Conservation (phyloP, 2,888 invertebrate species). For the Caradrina clavipalpis region DNA sequence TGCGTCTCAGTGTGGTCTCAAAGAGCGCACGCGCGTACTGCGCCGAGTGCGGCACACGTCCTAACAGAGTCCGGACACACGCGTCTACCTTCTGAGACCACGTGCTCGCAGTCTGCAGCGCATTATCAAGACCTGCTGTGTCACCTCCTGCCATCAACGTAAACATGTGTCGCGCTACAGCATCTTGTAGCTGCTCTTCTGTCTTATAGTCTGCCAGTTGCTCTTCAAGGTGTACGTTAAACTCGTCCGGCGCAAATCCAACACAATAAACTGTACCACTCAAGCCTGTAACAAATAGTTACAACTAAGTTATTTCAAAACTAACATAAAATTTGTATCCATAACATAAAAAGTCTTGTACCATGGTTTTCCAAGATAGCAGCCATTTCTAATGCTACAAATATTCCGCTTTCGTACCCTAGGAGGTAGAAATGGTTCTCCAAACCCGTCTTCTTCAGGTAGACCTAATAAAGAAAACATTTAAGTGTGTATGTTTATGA, state of each 20-base stretch:
- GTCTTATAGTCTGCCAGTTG: slow-evolving; percentile 27
- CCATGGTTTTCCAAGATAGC: slow-evolving; percentile 76
- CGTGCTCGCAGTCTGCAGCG: slow-evolving; percentile 8
- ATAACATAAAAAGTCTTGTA: slow-evolving; percentile 47
- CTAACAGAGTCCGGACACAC: slow-evolving; percentile 66
- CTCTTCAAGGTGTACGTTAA: slow-evolving; percentile 18
- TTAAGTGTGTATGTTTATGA: no score
- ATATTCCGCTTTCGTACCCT: slow-evolving; percentile 77
- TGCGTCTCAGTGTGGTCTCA: slow-evolving; percentile 69
- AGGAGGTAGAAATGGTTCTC: slow-evolving; percentile 72
- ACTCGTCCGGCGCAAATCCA: slow-evolving; percentile 48
- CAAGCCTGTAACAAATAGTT: slow-evolving; percentile 30
- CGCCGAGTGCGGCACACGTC: slow-evolving; percentile 68
- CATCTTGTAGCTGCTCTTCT: slow-evolving; percentile 41
- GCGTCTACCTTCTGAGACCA: slow-evolving; percentile 46
- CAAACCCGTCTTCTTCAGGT: slow-evolving; percentile 66
- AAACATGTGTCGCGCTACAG: slow-evolving; percentile 41
- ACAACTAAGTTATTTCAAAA: no score
- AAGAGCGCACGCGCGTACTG: slow-evolving; percentile 73
- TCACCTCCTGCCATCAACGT: slow-evolving; percentile 25
- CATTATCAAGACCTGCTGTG: slow-evolving; percentile 8
- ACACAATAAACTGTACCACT: slow-evolving; percentile 61
- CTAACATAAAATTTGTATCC: no score
- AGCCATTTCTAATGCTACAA: slow-evolving; percentile 76
- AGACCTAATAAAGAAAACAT: slow-evolving; percentile 56